phyloP scores from a whole-genome alignment of 1,140 invertebrate genomes.

The Tigriopus japonicus region DNA sequence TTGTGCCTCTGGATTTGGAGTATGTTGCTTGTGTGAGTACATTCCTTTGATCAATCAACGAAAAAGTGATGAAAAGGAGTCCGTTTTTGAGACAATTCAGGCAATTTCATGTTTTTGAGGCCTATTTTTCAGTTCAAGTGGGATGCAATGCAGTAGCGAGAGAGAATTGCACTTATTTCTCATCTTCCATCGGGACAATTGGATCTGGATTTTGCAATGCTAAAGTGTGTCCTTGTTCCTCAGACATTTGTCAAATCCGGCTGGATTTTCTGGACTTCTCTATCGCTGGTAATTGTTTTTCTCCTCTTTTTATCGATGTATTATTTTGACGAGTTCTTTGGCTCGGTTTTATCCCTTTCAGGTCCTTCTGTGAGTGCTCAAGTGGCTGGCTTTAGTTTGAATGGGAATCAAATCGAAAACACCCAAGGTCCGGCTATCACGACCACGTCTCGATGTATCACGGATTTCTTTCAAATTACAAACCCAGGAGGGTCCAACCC shows the following conservation, averaged over 20 bases:
- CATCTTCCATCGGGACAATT: neutral
- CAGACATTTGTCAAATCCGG: conserved; percentile 3
- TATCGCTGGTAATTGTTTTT: neutral
- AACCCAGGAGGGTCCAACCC: neutral
- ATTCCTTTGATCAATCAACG: neutral
- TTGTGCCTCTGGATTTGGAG: conserved; percentile 9
- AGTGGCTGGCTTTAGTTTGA: neutral
- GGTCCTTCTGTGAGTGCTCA: neutral
- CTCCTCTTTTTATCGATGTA: neutral
- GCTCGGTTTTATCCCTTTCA: neutral
- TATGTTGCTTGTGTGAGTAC: conserved; percentile 7
- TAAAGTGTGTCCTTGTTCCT: neutral
- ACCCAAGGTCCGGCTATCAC: neutral
- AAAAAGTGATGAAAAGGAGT: no score
- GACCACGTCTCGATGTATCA: neutral
- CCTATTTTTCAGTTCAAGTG: neutral
- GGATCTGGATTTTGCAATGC: neutral
- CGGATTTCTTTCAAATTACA: neutral
- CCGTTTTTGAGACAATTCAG: no score
- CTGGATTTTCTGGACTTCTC: conserved; percentile 2
- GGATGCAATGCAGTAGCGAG: neutral
- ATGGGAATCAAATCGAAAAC: no score
- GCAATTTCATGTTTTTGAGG: no score
- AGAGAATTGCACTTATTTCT: neutral
- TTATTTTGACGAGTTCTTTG: neutral